Conservation (phyloP, 2,113 vertebrate genomes). For the Nibea coibor region DNA sequence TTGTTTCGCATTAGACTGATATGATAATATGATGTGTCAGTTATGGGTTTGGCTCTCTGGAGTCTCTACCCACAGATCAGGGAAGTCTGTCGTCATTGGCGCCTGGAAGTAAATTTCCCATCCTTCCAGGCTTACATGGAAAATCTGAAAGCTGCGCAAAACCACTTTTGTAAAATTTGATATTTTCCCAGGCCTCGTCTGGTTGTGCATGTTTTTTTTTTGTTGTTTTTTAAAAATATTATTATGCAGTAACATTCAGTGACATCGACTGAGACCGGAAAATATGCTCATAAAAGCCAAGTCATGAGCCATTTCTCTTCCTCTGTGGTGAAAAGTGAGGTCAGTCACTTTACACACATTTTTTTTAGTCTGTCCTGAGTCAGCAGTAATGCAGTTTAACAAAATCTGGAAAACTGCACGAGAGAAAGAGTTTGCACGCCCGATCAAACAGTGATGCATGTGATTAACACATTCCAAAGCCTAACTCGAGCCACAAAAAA, state of each 20-base stretch:
- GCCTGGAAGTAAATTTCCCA: slow-evolving; percentile 56
- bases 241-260: slow-evolving; percentile 31
- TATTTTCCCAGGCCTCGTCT: slow-evolving; percentile 54
- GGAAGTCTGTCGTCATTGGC: slow-evolving; percentile 57
- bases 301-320: slow-evolving; percentile 54
- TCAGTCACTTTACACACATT: slow-evolving; percentile 27
- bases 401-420: slow-evolving; percentile 6
- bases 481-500: not conserved
- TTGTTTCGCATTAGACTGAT: slow-evolving; percentile 45
- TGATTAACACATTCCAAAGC: not conserved
- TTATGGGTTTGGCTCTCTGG: slow-evolving; percentile 60
- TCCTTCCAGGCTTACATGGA: slow-evolving; percentile 64
- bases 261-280: slow-evolving; percentile 17
- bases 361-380: slow-evolving; percentile 36
- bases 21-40: slow-evolving; percentile 54
- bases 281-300: slow-evolving; percentile 32
- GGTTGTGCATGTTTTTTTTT: slow-evolving; percentile 37
- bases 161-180: slow-evolving; percentile 43
- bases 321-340: slow-evolving; percentile 55
- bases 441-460: not conserved
- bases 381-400: slow-evolving; percentile 39
- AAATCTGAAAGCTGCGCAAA: slow-evolving; percentile 48
- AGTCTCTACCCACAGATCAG: slow-evolving; percentile 52
- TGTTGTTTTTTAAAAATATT: not conserved
- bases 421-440: not conserved